Percentiles rank a stretch among this genome's conserved stretches.
Evolutionary conservation across 1,140 invertebrate species (phyloP).

Genomic region (Drosophila ananassae): DNA sequence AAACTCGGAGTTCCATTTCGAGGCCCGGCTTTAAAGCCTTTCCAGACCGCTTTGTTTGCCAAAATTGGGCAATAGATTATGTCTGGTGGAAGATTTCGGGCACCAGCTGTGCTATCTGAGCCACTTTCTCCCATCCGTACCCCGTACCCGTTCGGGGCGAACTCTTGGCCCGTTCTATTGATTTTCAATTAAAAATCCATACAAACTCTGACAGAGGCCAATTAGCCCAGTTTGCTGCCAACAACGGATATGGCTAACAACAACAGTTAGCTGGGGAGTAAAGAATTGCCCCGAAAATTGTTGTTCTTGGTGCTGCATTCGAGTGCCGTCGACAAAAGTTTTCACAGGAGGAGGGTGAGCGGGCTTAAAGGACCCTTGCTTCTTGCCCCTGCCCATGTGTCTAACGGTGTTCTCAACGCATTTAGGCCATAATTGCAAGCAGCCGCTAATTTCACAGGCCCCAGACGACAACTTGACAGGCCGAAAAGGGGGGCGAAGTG

Average conservation of each 20-base stretch:
- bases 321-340: conserved; percentile 40
- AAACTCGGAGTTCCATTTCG: not conserved
- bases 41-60: conserved; percentile 10
- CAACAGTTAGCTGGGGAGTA: conserved; percentile 55
- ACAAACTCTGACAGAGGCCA: conserved; percentile 59
- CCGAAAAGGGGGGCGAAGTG: conserved; percentile 6
- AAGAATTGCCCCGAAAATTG: conserved; percentile 44
- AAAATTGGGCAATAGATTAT: conserved; percentile 56
- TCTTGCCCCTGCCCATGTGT: conserved; percentile 9
- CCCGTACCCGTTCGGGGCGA: conserved; percentile 7
- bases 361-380: conserved; percentile 10
- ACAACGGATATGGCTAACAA: conserved; percentile 72
- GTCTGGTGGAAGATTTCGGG: conserved; percentile 28
- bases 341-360: not conserved
- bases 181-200: conserved; percentile 82
- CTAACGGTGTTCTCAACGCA: conserved; percentile 41
- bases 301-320: conserved; percentile 34
- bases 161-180: conserved; percentile 57
- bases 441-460: conserved; percentile 71
- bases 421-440: conserved; percentile 58
- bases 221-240: conserved; percentile 75
- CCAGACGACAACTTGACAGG: conserved; percentile 76
- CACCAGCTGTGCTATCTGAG: conserved; percentile 27
- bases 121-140: not conserved
- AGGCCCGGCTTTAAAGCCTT: conserved; percentile 13